Base-by-base conservation (phyloP, 2,797 vertebrate species). In the Schizothorax lantsangensis region DNA sequence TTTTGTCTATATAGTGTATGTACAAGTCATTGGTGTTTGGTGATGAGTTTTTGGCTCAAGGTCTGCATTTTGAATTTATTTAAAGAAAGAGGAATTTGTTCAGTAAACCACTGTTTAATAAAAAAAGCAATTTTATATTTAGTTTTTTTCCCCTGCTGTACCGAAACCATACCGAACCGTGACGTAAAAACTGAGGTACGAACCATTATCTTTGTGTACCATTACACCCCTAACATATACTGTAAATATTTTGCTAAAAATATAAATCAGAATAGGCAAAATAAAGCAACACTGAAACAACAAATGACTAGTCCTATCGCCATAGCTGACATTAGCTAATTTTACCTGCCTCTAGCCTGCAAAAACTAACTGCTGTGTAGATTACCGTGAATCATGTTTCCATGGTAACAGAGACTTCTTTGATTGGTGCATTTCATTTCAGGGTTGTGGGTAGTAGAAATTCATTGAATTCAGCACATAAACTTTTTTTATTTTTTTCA, bases 381-480 rank as follows among this genome's bases (percentile, higher is more conserved):
- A 43, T 43, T 43, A 38, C 69, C 1, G 19, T 45, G 38, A 62
- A 12, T 83, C 19, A 36, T 83, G 81, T 59, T 84, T 59, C 52
- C 52, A 84, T 62, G 82, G 81, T 57, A 73, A 83, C 52, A 3
- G 8, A 1, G 4, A 74, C 21, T n/a, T 74, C 3, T 64, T 72
- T 75, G 26, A 75, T 75, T 64, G 72, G 82, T 64, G 80, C 26
- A 21, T 73, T 10, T 77, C 5, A n/a, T 57, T 64, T 84, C 23
- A 74, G 38, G 17, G 72, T 43, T 40, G 77, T 14, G 11, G 5
- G 36, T 54, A 49, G 15, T 49, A 26, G 23, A 43, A 19, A 47
- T 30, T 66, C 5, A 45, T 26, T 30, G 30, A 26, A 23, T 49
- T 49, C 62, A 68, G 4, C 40, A 26, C 1, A 1, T 26, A 19